Base-by-base conservation (phyloP, 2,797 vertebrate species). In the Girardinus metallicus region DNA sequence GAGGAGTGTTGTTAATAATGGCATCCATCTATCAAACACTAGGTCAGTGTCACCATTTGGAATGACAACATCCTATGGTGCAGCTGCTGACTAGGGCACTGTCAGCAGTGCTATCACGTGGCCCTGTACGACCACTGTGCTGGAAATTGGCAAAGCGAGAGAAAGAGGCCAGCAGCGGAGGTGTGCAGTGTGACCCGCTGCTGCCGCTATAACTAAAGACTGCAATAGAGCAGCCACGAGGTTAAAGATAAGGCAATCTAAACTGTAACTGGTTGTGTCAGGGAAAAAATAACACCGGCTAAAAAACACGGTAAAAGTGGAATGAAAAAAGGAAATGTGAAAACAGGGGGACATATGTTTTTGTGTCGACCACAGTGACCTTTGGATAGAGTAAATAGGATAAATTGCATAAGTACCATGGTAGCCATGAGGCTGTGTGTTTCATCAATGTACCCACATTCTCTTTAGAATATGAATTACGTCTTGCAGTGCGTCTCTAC, bases 1-100 rank as follows among this genome's bases (percentile, higher is more conserved):
- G 75, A 82, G 82, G 64, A 74, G 60, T 80, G 83, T 43, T 81
- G 68, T 64, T 88, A 82, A 90, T 91, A 88, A 91, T 92, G 88
- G 88, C 83, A 85, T 90, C 90, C 87, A 92, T 91, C 86, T 85
- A 89, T 93, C 91, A 93, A 91, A 86, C 82, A 79, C 60, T 83
- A 89, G 88, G 91, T 91, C 89, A 88, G 86, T 86, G 85, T 87
- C 90, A 91, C 83, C 64, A 79, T 83, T 84, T 80, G 73, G 83
- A 87, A 91, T 89, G 92, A 92, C 88, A 90, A 76, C 85, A 83
- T 92, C 86, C 88, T 77, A 73, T 70, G 83, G 87, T 73, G 85
- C 85, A 86, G 87, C 85, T 93, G 91, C 90, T 90, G 89, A 93
- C 87, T 82, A 73, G 80, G 89, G 66, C 88, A 81, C 77, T 81